A percentile compares a stretch with the other conserved stretches of the same genome.
These are phyloP conservation scores for Xenopus laevis DNA, from an alignment of 2,113 vertebrate species.

Conservation along the genomic window DNA sequence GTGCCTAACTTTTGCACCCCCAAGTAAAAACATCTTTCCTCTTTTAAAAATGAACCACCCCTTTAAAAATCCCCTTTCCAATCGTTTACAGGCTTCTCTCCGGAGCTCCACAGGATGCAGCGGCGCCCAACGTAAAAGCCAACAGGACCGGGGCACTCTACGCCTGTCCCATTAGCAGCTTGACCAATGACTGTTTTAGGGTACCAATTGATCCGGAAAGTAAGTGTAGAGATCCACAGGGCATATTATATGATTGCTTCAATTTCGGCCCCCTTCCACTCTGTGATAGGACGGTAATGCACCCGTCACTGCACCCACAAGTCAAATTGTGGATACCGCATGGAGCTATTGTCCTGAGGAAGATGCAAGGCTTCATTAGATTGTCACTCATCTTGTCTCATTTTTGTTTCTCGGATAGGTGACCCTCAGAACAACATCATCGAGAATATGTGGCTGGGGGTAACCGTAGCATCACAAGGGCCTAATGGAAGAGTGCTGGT, in stretches of 20 bases:
- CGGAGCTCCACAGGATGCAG: constrained; percentile 79
- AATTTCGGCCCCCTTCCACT: no score
- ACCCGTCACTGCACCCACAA: no score
- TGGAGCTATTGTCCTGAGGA: no score
- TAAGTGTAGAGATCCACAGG: constrained; percentile 53
- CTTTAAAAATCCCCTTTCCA: not conserved
- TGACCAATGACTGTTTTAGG: constrained; percentile 71
- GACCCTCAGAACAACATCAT: constrained; percentile 71
- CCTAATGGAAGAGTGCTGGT: constrained; percentile 75
- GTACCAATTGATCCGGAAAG: constrained; percentile 75
- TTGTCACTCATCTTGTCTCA: no score
- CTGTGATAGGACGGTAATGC: no score
- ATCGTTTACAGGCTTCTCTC: constrained; percentile 68
- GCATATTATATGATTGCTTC: no score
- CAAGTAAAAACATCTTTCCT: no score
- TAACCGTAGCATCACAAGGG: constrained; percentile 85
- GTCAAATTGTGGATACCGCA: no score
- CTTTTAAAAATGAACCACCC: no score
- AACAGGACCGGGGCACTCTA: constrained; percentile 82
- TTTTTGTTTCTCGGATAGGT: constrained; percentile 53
- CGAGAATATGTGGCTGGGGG: constrained; percentile 94
- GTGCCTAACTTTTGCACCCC: no score
- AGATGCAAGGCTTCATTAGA: no score
- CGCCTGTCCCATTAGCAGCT: constrained; percentile 73
- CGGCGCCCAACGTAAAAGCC: constrained; percentile 58